Evolutionary conservation across 2,888 invertebrate genomes (phyloP).

Genomic region (Heliconius cydno): DNA sequence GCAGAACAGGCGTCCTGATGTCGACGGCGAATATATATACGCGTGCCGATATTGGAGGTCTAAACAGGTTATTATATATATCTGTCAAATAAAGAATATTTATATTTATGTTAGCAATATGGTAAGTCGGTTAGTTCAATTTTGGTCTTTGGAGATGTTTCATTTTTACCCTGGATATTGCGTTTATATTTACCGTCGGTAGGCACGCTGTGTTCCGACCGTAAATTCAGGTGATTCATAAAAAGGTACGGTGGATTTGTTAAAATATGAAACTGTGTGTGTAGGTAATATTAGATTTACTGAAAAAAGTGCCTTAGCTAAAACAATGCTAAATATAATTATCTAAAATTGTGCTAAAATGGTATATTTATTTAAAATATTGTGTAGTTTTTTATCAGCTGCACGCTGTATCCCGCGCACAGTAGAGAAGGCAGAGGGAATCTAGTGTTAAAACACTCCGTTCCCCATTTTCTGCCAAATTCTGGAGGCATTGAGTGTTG

Average conservation of each 20-base stretch:
- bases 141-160: background rate
- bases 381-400: no score
- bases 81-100: background rate
- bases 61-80: slow-evolving; percentile 53
- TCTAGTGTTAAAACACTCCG: no score
- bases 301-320: no score
- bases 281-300: no score
- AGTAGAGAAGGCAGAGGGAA: no score
- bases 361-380: no score
- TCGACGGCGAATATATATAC: slow-evolving; percentile 84
- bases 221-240: background rate
- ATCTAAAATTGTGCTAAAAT: no score
- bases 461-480: no score
- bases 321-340: no score
- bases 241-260: background rate
- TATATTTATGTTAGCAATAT: background rate
- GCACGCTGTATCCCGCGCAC: no score
- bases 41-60: slow-evolving; percentile 81
- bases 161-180: no score
- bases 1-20: slow-evolving; percentile 76
- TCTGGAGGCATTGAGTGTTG: no score
- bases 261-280: background rate
- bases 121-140: background rate
- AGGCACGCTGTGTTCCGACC: background rate
- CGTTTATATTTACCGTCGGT: background rate